Conservation (phyloP, 2,888 invertebrate species). For the Laothoe populi region DNA sequence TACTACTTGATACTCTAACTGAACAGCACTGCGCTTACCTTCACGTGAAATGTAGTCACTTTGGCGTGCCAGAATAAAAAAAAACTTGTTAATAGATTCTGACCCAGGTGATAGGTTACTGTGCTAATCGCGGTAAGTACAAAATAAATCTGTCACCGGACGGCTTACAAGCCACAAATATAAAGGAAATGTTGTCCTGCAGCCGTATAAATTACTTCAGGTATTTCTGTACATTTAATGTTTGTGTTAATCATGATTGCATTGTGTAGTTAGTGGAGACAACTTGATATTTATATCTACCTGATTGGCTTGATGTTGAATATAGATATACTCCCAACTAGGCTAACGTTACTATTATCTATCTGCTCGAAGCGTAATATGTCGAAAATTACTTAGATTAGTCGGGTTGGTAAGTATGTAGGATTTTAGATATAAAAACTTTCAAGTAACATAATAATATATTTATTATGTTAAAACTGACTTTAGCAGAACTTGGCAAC, state of each 20-base stretch:
- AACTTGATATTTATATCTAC: no score
- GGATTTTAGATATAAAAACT: neutral
- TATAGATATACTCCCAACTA: no score
- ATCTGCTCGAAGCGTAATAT: no score
- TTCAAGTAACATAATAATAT: neutral
- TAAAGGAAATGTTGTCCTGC: slow-evolving; percentile 13
- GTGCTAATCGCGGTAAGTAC: slow-evolving; percentile 4
- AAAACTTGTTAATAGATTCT: no score
- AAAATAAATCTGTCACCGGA: neutral
- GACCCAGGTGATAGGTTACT: neutral
- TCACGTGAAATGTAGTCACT: no score
- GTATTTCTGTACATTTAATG: neutral
- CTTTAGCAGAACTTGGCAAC: slow-evolving; percentile 15
- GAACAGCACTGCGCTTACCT: no score
- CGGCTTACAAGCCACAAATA: neutral
- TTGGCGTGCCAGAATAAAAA: no score
- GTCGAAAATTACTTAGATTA: neutral
- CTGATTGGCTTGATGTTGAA: no score
- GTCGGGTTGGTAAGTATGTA: neutral
- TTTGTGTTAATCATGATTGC: neutral
- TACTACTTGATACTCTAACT: no score
- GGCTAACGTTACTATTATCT: no score
- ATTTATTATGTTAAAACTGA: slow-evolving; percentile 10
- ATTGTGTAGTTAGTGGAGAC: no score
- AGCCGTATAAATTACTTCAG: neutral